Evolutionary conservation across 2,888 invertebrate species (phyloP).

Genomic region (Scelioninae gen. 1): DNA sequence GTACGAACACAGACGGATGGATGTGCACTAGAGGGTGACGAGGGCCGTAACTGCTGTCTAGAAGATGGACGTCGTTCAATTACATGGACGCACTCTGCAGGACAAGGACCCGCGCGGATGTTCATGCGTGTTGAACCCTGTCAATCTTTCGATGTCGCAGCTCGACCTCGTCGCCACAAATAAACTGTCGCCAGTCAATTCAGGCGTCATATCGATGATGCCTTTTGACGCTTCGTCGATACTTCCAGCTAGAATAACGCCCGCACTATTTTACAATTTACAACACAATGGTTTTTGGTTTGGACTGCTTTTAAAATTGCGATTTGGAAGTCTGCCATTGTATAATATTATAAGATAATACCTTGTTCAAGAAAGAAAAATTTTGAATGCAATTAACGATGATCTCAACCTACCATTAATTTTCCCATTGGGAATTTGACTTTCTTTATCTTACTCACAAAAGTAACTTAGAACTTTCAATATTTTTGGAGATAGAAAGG

Average conservation of each 20-base stretch:
- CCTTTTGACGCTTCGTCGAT: slow-evolving; percentile 46
- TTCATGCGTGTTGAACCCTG: slow-evolving; percentile 68
- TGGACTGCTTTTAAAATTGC: no score
- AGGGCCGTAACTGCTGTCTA: slow-evolving; percentile 68
- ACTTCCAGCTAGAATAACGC: slow-evolving; percentile 1
- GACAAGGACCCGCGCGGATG: slow-evolving; percentile 56
- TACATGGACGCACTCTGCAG: slow-evolving; percentile 73
- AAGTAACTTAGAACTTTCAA: no score
- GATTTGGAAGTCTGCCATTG: no score
- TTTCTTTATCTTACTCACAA: no score
- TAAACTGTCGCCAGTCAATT: slow-evolving; percentile 53
- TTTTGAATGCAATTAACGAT: no score
- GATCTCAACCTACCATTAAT: no score
- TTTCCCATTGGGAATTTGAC: no score
- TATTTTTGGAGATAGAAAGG: no score
- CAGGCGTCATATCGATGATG: slow-evolving; percentile 23
- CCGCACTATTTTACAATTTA: slow-evolving; percentile 8
- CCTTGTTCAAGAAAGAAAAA: no score
- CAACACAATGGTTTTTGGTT: no score
- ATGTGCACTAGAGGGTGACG: slow-evolving; percentile 69
- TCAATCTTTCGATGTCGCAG: slow-evolving; percentile 56
- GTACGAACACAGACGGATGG: slow-evolving; percentile 63
- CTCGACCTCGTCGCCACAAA: slow-evolving; percentile 52
- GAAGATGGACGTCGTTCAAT: slow-evolving; percentile 79
- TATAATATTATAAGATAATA: no score